Conservation (phyloP, 1,140 invertebrate genomes). For the Hetaerina americana region DNA sequence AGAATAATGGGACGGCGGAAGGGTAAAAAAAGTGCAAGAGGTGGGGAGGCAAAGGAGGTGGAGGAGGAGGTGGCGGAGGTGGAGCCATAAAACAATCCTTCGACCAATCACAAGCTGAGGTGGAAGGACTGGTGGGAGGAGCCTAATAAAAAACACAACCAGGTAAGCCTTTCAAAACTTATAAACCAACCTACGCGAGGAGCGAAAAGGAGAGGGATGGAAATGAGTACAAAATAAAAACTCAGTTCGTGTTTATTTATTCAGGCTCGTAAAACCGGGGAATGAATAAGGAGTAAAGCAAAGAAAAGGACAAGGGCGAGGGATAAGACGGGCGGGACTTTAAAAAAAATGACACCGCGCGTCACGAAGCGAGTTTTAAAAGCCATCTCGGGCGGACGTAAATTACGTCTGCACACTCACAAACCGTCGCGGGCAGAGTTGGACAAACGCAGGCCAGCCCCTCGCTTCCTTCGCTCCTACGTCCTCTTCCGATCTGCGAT, state of each 20-base stretch:
- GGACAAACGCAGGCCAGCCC: no score
- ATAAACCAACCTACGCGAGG: no score
- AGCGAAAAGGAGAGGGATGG: no score
- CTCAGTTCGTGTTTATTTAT: neutral
- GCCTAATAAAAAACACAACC: neutral
- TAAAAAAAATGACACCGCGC: neutral
- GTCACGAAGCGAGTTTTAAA: neutral
- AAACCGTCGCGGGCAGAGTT: no score
- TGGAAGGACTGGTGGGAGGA: neutral
- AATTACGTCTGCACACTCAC: neutral
- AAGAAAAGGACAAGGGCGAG: neutral
- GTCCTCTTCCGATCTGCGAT: no score
- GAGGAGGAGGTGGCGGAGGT: neutral
- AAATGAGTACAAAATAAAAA: constrained; percentile 1
- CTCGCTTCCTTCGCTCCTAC: no score
- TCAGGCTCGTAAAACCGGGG: neutral
- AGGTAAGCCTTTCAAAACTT: no score
- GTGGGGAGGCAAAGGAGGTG: neutral
- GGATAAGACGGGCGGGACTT: neutral
- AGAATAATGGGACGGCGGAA: neutral
- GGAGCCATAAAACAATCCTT: neutral
- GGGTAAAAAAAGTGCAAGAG: neutral
- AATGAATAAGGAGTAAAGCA: neutral
- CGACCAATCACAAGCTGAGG: neutral
- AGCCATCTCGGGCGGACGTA: neutral